Evolutionary conservation across 23 tunicate genomes (phyloP).

Genomic region (Ciona savignyi): DNA sequence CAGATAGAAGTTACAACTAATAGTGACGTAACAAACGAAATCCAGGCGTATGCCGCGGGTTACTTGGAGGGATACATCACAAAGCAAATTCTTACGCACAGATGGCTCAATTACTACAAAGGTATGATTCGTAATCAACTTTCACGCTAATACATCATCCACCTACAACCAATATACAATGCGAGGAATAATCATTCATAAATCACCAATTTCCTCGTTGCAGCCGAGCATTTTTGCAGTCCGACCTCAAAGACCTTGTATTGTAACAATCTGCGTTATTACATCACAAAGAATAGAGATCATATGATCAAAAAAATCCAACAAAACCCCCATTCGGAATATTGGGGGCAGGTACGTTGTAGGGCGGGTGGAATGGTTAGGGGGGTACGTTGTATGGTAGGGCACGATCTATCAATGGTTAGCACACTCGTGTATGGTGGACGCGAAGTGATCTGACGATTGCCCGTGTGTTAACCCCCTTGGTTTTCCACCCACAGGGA

Average conservation of each 20-base stretch:
- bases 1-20: slow-evolving; percentile 2
- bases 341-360: not conserved
- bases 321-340: not conserved
- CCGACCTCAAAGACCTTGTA: slow-evolving; percentile 4
- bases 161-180: no score
- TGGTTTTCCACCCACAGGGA: not conserved
- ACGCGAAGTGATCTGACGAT: not conserved
- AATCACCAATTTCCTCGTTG: no score
- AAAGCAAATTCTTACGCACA: not conserved
- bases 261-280: slow-evolving; percentile 14
- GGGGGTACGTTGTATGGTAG: no score
- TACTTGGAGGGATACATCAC: slow-evolving; percentile 21
- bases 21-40: slow-evolving; percentile 3
- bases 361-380: no score
- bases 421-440: not conserved
- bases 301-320: slow-evolving; percentile 28
- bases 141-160: no score
- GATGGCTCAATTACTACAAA: not conserved
- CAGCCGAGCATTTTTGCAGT: not conserved
- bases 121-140: no score
- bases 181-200: no score
- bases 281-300: slow-evolving; percentile 7
- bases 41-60: slow-evolving; percentile 47
- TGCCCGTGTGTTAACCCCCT: not conserved
- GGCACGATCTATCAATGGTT: no score